Base-by-base conservation (phyloP, 2,888 invertebrate genomes). In the Drosophila kanekoi region DNA sequence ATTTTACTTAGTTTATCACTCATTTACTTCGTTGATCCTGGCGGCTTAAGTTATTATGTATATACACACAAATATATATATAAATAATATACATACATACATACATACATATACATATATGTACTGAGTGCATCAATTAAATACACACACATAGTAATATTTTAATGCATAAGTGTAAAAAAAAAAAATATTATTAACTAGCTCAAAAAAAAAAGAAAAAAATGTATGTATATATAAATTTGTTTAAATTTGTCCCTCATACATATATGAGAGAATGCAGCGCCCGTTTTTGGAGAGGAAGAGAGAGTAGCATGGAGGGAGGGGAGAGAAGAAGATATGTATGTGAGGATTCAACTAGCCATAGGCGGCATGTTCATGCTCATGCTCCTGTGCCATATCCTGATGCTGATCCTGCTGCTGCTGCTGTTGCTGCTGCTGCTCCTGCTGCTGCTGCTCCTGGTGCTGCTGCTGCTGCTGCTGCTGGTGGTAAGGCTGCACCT, bases 11-110 rank as follows among this genome's bases (percentile, higher is more conserved):
- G 54, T 81, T 90, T 91, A 91, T 91, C 91, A 91, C 91, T 91
- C 89, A 89, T 81, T 86, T 90, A 81, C 89, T 91, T 91, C 91
- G 91, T 91, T 91, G 91, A 91, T 91, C 87, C 90, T 90, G 91
- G 87, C 90, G 90, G 81, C 83, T 88, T 81, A 80, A 73, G 54
- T 64, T 69, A 60, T 41, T 49, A 37, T 51, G 14, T 58, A 60
- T 66, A 76, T 76, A 66, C 64, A 77, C 67, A 71, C 47, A 62
- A n/a, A n/a, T 45, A 40, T 43, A 43, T 65, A 51, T 51, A 49
- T 65, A 45, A 54, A 48, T 64, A 67, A 63, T 64, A 72, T 54
- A 65, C 48, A 63, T 52, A 45, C 47, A 52, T 71, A 47, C n/a
- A n/a, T 43, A 45, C 56, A 32, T 18, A 18, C 18, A n/a, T 57